phyloP scores from a whole-genome alignment of 2,888 invertebrate species.

The Kuschelorhynchus macadamiae region DNA sequence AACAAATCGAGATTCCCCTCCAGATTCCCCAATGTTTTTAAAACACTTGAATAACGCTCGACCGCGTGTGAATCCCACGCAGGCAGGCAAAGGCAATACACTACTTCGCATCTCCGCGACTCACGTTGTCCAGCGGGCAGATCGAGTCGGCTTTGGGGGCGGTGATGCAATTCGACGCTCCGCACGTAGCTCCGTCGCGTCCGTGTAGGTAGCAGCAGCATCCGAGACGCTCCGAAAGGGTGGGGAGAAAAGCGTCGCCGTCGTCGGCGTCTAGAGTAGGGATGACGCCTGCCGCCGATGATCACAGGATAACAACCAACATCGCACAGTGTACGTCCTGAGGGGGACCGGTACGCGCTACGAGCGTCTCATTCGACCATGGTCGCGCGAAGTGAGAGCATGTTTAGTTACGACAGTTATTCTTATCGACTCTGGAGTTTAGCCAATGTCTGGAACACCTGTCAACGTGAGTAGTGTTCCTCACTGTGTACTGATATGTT shows the following conservation, averaged over 20 bases:
- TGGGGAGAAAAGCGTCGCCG: conserved; percentile 51
- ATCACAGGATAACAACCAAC: conserved; percentile 53
- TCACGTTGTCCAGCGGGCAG: conserved; percentile 32
- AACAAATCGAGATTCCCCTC: conserved; percentile 4
- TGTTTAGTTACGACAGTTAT: conserved; percentile 84
- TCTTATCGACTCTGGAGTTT: conserved; percentile 84
- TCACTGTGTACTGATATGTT: conserved; percentile 37
- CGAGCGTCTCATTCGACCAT: conserved; percentile 77
- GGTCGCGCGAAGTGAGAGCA: conserved; percentile 85
- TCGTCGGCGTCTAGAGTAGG: conserved; percentile 54
- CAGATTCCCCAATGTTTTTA: background rate
- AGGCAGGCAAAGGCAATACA: background rate
- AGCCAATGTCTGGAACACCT: conserved; percentile 83
- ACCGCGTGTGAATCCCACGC: conserved; percentile 30
- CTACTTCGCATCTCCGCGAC: conserved; percentile 9
- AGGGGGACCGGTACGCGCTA: conserved; percentile 42
- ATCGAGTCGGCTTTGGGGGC: conserved; percentile 62
- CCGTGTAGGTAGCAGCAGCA: conserved; percentile 53
- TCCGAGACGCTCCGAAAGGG: conserved; percentile 40
- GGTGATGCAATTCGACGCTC: conserved; percentile 59
- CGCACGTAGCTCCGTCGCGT: conserved; percentile 56
- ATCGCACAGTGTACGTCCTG: conserved; percentile 53
- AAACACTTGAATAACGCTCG: conserved; percentile 15
- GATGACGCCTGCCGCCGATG: conserved; percentile 52
- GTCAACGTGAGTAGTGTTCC: conserved; percentile 77